These are phyloP conservation scores for Leptodactylus fuscus DNA, from an alignment of 2,113 vertebrate genomes.

Conservation along the genomic window DNA sequence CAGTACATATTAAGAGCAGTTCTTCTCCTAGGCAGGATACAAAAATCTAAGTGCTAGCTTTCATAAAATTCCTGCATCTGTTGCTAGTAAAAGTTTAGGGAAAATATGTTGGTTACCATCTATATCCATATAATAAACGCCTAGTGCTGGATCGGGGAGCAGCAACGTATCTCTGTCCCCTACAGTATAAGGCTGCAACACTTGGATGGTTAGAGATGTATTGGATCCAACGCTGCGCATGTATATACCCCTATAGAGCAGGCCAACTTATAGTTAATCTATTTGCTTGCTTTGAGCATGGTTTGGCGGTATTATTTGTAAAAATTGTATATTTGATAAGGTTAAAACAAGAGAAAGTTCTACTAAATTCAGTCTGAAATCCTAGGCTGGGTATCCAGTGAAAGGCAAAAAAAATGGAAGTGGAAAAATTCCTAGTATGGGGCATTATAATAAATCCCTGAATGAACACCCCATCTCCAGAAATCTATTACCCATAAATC, in stretches of 20 bases:
- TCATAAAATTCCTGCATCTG: conserved; percentile 48
- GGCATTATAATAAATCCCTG: too few relatives aligned
- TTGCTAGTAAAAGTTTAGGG: conserved; percentile 41
- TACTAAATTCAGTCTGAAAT: too few relatives aligned
- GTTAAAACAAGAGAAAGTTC: too few relatives aligned
- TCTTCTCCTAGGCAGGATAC: conserved; percentile 25
- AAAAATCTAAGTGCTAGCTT: conserved; percentile 18
- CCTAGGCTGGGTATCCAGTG: too few relatives aligned
- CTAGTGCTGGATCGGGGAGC: background rate
- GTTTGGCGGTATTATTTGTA: background rate
- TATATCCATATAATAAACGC: background rate
- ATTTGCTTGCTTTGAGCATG: background rate
- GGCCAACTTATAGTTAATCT: background rate
- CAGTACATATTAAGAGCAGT: conserved; percentile 20
- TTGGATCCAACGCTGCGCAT: background rate
- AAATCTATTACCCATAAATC: too few relatives aligned
- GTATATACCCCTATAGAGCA: background rate
- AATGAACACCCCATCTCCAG: too few relatives aligned
- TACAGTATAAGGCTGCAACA: too few relatives aligned
- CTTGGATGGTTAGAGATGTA: background rate
- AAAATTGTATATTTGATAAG: too few relatives aligned
- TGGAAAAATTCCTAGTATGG: too few relatives aligned
- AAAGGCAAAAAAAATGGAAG: too few relatives aligned
- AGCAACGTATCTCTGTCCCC: background rate
- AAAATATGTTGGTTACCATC: conserved; percentile 1